Percentiles rank a stretch among this genome's conserved stretches.
Conservation (phyloP, 2,113 vertebrate species). For the Melanostigma gelatinosum region DNA sequence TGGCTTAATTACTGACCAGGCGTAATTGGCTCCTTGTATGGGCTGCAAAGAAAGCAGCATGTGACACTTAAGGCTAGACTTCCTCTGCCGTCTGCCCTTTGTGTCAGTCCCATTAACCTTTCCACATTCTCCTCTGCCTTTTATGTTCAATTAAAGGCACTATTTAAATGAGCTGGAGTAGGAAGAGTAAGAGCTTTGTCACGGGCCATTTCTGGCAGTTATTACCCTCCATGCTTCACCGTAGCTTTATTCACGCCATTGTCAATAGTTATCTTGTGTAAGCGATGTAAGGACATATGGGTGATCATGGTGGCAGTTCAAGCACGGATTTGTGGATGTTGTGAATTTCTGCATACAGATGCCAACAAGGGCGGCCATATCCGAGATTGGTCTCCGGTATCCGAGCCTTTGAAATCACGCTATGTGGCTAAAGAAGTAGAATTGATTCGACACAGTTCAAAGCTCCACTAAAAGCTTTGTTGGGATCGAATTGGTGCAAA, state of each 20-base stretch:
- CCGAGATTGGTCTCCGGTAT: background rate
- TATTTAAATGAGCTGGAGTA: conserved; percentile 64
- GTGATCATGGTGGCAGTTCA: background rate
- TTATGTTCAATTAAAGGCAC: conserved; percentile 77
- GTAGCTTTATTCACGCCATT: background rate
- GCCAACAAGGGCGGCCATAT: background rate
- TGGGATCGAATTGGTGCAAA: background rate
- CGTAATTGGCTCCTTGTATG: conserved; percentile 74
- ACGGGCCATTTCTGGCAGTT: background rate
- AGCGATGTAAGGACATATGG: background rate
- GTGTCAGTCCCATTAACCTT: conserved; percentile 82
- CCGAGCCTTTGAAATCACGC: background rate
- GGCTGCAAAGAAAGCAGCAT: conserved; percentile 60
- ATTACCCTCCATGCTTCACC: background rate
- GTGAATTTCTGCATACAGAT: background rate
- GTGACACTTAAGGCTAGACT: conserved; percentile 77
- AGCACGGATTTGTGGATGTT: background rate
- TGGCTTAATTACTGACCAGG: conserved; percentile 68
- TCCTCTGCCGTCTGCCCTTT: conserved; percentile 77
- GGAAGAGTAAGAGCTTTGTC: conserved; percentile 44
- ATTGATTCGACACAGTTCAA: background rate
- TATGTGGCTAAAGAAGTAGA: background rate
- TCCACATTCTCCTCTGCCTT: conserved; percentile 70
- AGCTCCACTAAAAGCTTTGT: background rate
- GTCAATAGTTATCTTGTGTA: background rate